Evolutionary conservation across 2,113 vertebrate genomes (phyloP).

Genomic region (Notarius lentiginosus): DNA sequence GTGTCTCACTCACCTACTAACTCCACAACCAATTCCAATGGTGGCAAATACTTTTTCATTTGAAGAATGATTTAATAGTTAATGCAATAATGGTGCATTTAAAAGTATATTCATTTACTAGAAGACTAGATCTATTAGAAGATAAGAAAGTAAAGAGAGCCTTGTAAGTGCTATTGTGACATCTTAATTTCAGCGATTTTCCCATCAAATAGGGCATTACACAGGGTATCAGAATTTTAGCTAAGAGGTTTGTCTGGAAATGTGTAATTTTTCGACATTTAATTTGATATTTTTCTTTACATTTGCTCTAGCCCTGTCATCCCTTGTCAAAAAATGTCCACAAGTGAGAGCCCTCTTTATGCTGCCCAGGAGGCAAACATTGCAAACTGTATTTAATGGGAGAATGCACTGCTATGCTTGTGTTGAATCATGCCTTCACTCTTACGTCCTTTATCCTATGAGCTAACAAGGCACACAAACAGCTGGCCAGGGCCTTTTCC

Average conservation of each 20-base stretch:
- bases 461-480: background rate
- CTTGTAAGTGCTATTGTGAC: background rate
- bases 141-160: background rate
- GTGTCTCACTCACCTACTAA: background rate
- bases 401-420: background rate
- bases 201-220: background rate
- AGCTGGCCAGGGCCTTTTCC: background rate
- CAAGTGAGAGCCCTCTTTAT: background rate
- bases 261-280: background rate
- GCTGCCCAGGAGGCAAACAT: background rate
- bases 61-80: background rate
- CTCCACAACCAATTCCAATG: background rate
- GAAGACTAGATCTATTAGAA: background rate
- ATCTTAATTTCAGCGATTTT: background rate
- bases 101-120: background rate
- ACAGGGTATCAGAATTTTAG: background rate
- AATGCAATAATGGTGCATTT: background rate
- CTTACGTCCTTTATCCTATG: too few species aligned
- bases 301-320: background rate
- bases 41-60: background rate
- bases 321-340: background rate
- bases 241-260: background rate
- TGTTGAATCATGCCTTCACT: background rate
- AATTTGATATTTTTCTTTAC: background rate
- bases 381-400: background rate